phyloP scores from a whole-genome alignment of 2,113 vertebrate genomes.

The Siniperca knerii region DNA sequence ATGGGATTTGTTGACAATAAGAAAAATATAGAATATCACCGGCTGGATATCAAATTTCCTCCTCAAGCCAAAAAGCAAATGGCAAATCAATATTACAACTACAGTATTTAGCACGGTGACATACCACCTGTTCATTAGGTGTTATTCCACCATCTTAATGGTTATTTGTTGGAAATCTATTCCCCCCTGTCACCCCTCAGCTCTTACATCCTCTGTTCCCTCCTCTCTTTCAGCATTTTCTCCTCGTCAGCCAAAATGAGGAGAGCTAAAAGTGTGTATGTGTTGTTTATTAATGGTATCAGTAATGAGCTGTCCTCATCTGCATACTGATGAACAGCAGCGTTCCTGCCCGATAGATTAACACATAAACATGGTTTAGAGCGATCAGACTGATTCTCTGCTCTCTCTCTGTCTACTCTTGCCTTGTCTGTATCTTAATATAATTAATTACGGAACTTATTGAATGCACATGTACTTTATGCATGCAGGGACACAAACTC shows the following conservation, averaged over 20 bases:
- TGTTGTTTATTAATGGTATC: slow-evolving; percentile 72
- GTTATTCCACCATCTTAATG: neutral
- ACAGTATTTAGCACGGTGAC: neutral
- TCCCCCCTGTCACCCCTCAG: neutral
- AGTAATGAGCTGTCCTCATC: slow-evolving; percentile 70
- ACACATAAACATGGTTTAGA: slow-evolving; percentile 20
- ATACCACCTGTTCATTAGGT: neutral
- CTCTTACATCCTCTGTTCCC: neutral
- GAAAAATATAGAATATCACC: neutral
- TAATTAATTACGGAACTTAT: neutral
- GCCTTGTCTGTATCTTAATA: neutral
- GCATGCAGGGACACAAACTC: neutral
- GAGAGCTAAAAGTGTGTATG: slow-evolving; percentile 33
- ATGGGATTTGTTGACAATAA: neutral
- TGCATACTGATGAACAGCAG: slow-evolving; percentile 74
- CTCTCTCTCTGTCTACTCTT: neutral
- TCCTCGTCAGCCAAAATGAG: slow-evolving; percentile 15
- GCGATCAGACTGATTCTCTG: neutral
- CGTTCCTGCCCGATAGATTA: slow-evolving; percentile 37
- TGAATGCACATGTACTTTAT: neutral
- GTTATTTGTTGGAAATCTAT: neutral
- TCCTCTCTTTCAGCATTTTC: slow-evolving; percentile 2
- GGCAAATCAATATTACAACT: neutral
- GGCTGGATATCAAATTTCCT: neutral
- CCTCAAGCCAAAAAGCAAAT: neutral